A percentile compares a stretch with the other conserved stretches of the same genome.
Evolutionary conservation across 2,888 invertebrate genomes (phyloP).

Genomic region (Catocala fraxini): DNA sequence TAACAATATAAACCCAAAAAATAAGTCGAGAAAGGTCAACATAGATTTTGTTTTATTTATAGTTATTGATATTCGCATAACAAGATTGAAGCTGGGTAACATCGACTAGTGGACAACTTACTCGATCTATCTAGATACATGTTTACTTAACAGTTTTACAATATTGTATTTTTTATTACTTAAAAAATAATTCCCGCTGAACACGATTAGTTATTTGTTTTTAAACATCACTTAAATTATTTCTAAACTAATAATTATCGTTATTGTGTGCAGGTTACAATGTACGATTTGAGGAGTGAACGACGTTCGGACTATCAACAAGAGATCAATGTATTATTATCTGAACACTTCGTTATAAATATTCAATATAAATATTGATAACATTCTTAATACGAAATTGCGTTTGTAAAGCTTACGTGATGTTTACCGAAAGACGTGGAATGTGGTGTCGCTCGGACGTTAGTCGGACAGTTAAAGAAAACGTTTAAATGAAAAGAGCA

Average conservation of each 20-base stretch:
- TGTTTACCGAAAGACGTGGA: slow-evolving; percentile 72
- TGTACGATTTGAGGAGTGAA: slow-evolving; percentile 60
- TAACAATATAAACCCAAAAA: slow-evolving; percentile 79
- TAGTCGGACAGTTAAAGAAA: slow-evolving; percentile 75
- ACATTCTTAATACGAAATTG: slow-evolving; percentile 73
- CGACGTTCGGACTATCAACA: slow-evolving; percentile 69
- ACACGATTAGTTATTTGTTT: slow-evolving; percentile 79
- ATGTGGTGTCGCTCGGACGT: slow-evolving; percentile 72
- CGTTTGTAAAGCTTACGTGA: slow-evolving; percentile 73
- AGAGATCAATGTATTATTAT: slow-evolving; percentile 74
- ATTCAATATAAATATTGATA: slow-evolving; percentile 68
- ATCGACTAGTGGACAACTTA: slow-evolving; percentile 84
- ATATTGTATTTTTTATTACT: slow-evolving; percentile 78
- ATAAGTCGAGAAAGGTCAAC: slow-evolving; percentile 77
- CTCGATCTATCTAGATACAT: slow-evolving; percentile 84
- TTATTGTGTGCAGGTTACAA: slow-evolving; percentile 84
- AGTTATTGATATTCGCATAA: slow-evolving; percentile 78
- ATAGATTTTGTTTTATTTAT: slow-evolving; percentile 68
- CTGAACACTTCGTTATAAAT: slow-evolving; percentile 83
- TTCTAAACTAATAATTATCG: slow-evolving; percentile 80
- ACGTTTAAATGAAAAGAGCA: slow-evolving; percentile 73
- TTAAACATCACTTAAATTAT: slow-evolving; percentile 83
- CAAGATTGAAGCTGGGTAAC: slow-evolving; percentile 83
- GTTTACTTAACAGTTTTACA: slow-evolving; percentile 85
- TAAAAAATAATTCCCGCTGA: slow-evolving; percentile 85